Evolutionary conservation across 2,797 vertebrate species (phyloP).

Genomic region (Labeo calbasu): DNA sequence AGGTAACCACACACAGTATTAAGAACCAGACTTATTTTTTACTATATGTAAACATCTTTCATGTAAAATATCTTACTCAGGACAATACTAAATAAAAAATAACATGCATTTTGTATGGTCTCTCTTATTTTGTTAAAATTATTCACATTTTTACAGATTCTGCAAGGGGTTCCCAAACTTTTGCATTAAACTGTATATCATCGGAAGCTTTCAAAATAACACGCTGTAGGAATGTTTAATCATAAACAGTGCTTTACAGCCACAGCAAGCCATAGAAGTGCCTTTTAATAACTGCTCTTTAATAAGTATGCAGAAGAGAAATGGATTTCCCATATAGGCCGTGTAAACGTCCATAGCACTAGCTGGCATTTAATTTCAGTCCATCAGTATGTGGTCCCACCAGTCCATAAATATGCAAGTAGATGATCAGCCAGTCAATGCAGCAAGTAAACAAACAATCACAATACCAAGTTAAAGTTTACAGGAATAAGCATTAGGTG

Average conservation of each 20-base stretch:
- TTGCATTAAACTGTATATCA: not conserved
- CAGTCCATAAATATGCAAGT: slow-evolving; percentile 55
- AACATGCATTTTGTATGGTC: too few species aligned
- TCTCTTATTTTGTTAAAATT: too few species aligned
- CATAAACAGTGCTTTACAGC: not conserved
- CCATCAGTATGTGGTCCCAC: slow-evolving; percentile 39
- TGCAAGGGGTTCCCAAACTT: too few species aligned
- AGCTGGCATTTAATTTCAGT: slow-evolving; percentile 39
- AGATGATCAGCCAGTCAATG: slow-evolving; percentile 52
- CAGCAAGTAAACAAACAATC: slow-evolving; percentile 56
- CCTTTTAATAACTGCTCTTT: slow-evolving; percentile 60
- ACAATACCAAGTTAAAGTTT: slow-evolving; percentile 58
- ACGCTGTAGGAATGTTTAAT: not conserved
- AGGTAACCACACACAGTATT: too few species aligned
- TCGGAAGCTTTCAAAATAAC: not conserved
- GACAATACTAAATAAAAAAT: too few species aligned
- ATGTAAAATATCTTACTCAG: too few species aligned
- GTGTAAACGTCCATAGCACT: slow-evolving; percentile 67
- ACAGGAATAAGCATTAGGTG: slow-evolving; percentile 61
- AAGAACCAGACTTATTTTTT: too few species aligned
- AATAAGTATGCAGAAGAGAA: slow-evolving; percentile 74
- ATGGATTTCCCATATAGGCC: slow-evolving; percentile 74
- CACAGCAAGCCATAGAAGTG: slow-evolving; percentile 7
- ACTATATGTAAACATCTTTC: too few species aligned
- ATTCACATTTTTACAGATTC: too few species aligned